Evolutionary conservation across 2,888 invertebrate species (phyloP).

Genomic region (Scaptomyza cyrtandrae): DNA sequence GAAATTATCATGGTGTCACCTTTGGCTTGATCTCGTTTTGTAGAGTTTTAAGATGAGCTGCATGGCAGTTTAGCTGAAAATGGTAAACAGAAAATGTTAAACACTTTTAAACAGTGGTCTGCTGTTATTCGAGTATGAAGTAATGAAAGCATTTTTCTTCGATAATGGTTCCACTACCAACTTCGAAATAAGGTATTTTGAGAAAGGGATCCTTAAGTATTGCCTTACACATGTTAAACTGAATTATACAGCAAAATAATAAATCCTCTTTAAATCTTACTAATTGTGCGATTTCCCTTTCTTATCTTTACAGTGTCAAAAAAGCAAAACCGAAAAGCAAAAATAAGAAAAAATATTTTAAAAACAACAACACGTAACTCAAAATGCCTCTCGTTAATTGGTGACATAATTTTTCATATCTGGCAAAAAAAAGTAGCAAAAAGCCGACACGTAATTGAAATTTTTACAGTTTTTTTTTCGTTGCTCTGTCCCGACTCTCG

Average conservation of each 20-base stretch:
- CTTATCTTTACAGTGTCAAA: slow-evolving; percentile 54
- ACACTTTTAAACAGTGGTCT: not conserved
- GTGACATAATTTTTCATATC: slow-evolving; percentile 71
- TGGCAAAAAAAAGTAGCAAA: slow-evolving; percentile 39
- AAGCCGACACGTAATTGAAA: slow-evolving; percentile 60
- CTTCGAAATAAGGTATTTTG: too few relatives aligned
- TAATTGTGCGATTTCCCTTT: slow-evolving; percentile 26
- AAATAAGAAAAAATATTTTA: slow-evolving; percentile 4
- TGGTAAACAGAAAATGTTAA: not conserved
- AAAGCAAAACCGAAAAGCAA: slow-evolving; percentile 11
- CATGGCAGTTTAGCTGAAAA: not conserved
- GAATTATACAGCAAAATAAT: not conserved
- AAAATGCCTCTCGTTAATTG: slow-evolving; percentile 56
- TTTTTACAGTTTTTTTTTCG: slow-evolving; percentile 22
- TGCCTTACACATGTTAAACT: not conserved
- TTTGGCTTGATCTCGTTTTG: not conserved
- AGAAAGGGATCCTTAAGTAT: not conserved
- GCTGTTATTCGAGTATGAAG: not conserved
- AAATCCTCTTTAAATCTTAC: slow-evolving; percentile 1
- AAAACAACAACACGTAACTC: slow-evolving; percentile 24
- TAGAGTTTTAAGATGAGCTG: not conserved
- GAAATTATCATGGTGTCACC: not conserved
- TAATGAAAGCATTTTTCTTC: not conserved
- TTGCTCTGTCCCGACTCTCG: slow-evolving; percentile 17
- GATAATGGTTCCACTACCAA: too few relatives aligned